Evolutionary conservation across 1,140 invertebrate genomes (phyloP).

Genomic region (Nomia melanderi): DNA sequence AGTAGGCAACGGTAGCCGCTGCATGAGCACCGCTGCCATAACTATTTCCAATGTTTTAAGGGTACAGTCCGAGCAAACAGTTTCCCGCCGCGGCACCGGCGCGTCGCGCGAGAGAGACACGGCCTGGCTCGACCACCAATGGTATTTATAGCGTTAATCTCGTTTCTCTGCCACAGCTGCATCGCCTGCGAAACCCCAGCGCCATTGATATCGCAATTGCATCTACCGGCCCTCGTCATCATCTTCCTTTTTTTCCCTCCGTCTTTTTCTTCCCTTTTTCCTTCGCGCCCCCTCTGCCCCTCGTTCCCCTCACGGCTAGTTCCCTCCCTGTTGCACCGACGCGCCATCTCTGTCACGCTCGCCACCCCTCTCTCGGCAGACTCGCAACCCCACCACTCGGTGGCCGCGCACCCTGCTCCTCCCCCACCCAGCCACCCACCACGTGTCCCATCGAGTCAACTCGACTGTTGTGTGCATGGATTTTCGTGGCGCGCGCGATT

Average conservation of each 20-base stretch:
- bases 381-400: background rate
- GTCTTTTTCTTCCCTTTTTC: background rate
- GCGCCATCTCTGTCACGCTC: too few relatives aligned
- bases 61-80: conserved; percentile 67
- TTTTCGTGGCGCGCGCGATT: conserved; percentile 35
- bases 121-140: conserved; percentile 43
- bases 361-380: too few relatives aligned
- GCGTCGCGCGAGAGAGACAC: conserved; percentile 5
- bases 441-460: background rate
- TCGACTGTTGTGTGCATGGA: conserved; percentile 12
- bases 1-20: background rate
- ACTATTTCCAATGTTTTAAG: conserved; percentile 79
- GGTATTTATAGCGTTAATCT: conserved; percentile 80
- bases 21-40: conserved; percentile 74
- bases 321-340: too few relatives aligned
- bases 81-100: conserved; percentile 16
- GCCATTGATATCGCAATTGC: conserved; percentile 69
- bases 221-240: conserved; percentile 53
- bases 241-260: conserved; percentile 33
- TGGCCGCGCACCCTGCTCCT: too few relatives aligned
- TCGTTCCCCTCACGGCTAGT: too few relatives aligned
- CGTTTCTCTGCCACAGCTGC: conserved; percentile 74
- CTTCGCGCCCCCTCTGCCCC: background rate
- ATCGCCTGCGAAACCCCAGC: conserved; percentile 69
- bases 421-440: background rate